Evolutionary conservation across 2,888 invertebrate genomes (phyloP), one percentile per base, ranked within the genome.

Genomic region (Agriopis marginaria): DNA sequence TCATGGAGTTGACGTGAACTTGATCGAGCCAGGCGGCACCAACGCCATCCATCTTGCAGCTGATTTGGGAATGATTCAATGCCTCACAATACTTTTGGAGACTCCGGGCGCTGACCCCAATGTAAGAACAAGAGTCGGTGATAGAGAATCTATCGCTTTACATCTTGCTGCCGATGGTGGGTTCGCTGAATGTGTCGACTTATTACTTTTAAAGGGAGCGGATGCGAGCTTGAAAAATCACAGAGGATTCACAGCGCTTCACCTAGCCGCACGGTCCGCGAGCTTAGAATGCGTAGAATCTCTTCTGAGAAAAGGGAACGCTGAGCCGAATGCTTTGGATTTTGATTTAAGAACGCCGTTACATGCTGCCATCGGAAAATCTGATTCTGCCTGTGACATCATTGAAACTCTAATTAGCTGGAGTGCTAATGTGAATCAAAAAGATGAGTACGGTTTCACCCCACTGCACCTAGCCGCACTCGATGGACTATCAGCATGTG

Each of bases 101-200:
- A 96, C 96, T 7, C 96, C 97, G 59, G 95, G 96, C 70, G 95
- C 96, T 0, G 96, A 97, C 80, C 95, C 97, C 0, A 96, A 97
- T 79, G 95, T 96, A 0, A 94, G 96, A 72, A 97, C 97, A 54
- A 92, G 95, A 73, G 95, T 96, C 44, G 95, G 96, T 7, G 97
- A 96, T 68, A 96, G 97, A 78, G 97, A 97, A 74, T 96, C 97
- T 11, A 97, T 97, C 0, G 96, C 97, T 0, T 83, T 98, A 66
- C 98, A 98, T 92, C 91, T 98, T 74, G 98, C 98, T 0, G 98
- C 98, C 0, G 98, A 98, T 83, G 97, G 97, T 67, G 98, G 98
- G 1, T 97, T 97, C 83, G 95, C 95, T 11, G 97, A 98, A 63
- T 98, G 97, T 79, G 96, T 98, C 0, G 96, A 97, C 79, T 87